phyloP scores from a whole-genome alignment of 2,797 vertebrate genomes.

The Hippoglossus hippoglossus region DNA sequence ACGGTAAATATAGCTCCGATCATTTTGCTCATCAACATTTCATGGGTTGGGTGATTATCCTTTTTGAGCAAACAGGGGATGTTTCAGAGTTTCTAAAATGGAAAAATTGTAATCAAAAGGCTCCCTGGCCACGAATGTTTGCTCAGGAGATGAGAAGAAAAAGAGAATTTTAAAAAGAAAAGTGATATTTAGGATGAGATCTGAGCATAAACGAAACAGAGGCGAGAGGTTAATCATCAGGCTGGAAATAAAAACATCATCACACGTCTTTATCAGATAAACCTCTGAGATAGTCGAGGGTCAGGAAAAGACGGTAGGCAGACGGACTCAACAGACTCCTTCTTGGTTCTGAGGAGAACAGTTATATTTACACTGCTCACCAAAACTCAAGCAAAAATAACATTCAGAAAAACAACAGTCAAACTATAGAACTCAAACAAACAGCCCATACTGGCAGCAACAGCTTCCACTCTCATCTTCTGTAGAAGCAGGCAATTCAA shows the following conservation, averaged over 20 bases:
- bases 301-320: too few species aligned
- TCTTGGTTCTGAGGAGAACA: too few species aligned
- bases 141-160: conserved; percentile 62
- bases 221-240: conserved; percentile 30
- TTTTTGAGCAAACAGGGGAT: conserved; percentile 79
- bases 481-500: too few species aligned
- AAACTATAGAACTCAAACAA: too few species aligned
- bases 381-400: too few species aligned
- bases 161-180: conserved; percentile 12
- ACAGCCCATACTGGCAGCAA: too few species aligned
- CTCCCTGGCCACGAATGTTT: conserved; percentile 60
- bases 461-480: too few species aligned
- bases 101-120: conserved; percentile 72
- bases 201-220: conserved; percentile 11
- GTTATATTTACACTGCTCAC: too few species aligned
- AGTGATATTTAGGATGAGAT: conserved; percentile 21
- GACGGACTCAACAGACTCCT: too few species aligned
- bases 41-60: conserved; percentile 80
- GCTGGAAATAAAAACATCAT: conserved; percentile 36
- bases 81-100: conserved; percentile 81
- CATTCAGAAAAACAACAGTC: too few species aligned
- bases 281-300: conserved; percentile 12
- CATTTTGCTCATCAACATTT: conserved; percentile 87
- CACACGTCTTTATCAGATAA: conserved; percentile 41
- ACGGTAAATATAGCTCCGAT: conserved; percentile 82